Base-by-base conservation (phyloP, 2,888 invertebrate species). In the Cheilosia impressa region DNA sequence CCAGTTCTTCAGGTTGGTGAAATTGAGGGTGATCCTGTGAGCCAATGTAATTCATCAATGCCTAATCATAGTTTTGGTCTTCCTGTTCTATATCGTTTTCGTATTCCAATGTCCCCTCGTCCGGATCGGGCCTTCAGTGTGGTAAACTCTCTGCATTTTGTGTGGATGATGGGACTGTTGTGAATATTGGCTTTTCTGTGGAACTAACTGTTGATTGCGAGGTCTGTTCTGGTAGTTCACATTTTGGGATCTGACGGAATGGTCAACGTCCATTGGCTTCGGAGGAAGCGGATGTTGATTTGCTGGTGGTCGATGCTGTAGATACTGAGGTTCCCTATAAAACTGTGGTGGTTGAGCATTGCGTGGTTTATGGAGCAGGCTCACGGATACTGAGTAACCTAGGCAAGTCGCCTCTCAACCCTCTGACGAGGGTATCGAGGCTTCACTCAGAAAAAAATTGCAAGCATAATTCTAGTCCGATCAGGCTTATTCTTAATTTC, bases 361-460 rank as follows among this genome's bases (percentile, higher is more conserved):
- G 1, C 41, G 65, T n/a, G 38, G 63, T 19, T 82, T 76, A 7
- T 76, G 69, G 17, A 81, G 31, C 63, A 15, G 63, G 34, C 47
- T 47, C 31, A 17, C 45, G 45, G n/a, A 63, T 45, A 5, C 63
- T 47, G 2, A 63, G 31, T 47, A 63, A 17, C 45, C 31, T 15
- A 10, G 63, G 31, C 27, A 47, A 31, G 38, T 47, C 63, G 22
- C 63, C 47, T 47, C 15, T 63, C 63, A 63, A 47, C n/a, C 53
- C 45, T 63, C n/a, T 31, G n/a, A 63, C 63, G n/a, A 63, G 47
- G 27, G 38, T 47, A 47, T 63, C 63, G 24, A 63, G 24, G n/a
- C n/a, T n/a, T n/a, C 19, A 19, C 19, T 19, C 19, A 19, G 19
- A 19, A 19, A 19, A 19, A 19, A 1, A 19, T 19, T 2, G 19